These are phyloP conservation scores for Bryconaethiops microstoma DNA, from an alignment of 2,797 vertebrate genomes.

Conservation along the genomic window DNA sequence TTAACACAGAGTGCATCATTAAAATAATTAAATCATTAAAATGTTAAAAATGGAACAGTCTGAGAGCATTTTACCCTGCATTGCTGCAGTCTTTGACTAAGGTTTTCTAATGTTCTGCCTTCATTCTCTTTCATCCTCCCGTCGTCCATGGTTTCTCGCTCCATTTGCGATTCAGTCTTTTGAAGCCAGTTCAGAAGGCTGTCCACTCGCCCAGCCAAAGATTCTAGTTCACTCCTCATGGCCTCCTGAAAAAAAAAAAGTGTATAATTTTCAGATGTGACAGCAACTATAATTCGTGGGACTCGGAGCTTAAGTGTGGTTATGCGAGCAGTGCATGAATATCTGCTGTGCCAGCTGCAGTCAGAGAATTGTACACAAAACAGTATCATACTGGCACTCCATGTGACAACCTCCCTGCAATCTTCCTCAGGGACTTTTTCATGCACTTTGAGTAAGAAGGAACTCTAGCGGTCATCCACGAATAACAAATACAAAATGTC, in stretches of 20 bases:
- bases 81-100: conserved; percentile 73
- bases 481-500: too few relatives aligned
- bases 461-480: too few relatives aligned
- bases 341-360: too few relatives aligned
- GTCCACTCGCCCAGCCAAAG: conserved; percentile 71
- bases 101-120: conserved; percentile 48
- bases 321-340: too few relatives aligned
- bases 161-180: conserved; percentile 67
- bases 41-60: background rate
- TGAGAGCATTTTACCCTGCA: conserved; percentile 75
- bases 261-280: background rate
- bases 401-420: too few relatives aligned
- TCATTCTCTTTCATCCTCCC: conserved; percentile 50
- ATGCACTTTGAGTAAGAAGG: too few relatives aligned
- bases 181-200: conserved; percentile 71
- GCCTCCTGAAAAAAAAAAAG: conserved; percentile 69
- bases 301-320: background rate
- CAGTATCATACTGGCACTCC: too few relatives aligned
- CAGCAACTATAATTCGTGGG: background rate
- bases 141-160: conserved; percentile 62
- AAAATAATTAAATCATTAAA: background rate
- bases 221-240: conserved; percentile 75
- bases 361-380: too few relatives aligned
- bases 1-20: background rate
- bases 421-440: too few relatives aligned